Percentiles rank a stretch among this genome's conserved stretches.
phyloP scores from a whole-genome alignment of 2,888 invertebrate species.

The Agrochola lychnidis region DNA sequence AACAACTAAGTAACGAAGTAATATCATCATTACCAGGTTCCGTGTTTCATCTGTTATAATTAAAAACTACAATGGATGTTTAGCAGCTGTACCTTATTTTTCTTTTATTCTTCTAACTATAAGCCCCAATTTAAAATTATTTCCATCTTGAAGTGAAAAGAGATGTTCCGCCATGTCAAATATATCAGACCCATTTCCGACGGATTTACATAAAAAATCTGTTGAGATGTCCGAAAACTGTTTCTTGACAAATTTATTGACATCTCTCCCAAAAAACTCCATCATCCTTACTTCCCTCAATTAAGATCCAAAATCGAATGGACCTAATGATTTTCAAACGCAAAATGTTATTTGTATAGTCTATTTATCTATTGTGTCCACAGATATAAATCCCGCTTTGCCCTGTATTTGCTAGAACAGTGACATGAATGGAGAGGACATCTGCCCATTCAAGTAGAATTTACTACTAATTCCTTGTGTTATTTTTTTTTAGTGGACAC shows the following conservation, averaged over 20 bases:
- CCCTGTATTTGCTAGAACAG: conserved; percentile 60
- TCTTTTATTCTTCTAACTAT: background rate
- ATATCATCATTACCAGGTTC: background rate
- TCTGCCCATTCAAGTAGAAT: conserved; percentile 64
- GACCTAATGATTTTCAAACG: conserved; percentile 7
- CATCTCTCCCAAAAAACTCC: background rate
- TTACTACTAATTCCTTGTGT: conserved; percentile 66
- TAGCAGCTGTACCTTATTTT: conserved; percentile 40
- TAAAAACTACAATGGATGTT: background rate
- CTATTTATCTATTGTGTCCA: conserved; percentile 43
- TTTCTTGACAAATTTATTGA: conserved; percentile 35
- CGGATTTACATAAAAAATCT: conserved; percentile 52
- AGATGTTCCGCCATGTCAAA: conserved; percentile 59
- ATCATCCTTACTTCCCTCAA: background rate
- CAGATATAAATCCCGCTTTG: conserved; percentile 59
- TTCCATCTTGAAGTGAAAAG: conserved; percentile 46
- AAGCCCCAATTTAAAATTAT: conserved; percentile 20
- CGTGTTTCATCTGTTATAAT: no score
- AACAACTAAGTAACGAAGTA: no score
- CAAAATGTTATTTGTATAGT: conserved; percentile 9
- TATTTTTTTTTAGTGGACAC: conserved; percentile 66
- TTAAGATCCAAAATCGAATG: conserved; percentile 31
- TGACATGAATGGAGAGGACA: conserved; percentile 61
- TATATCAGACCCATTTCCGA: conserved; percentile 60
- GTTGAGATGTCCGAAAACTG: conserved; percentile 36